Evolutionary conservation across 2,888 invertebrate genomes (phyloP).

Genomic region (Aleiodes alternator): DNA sequence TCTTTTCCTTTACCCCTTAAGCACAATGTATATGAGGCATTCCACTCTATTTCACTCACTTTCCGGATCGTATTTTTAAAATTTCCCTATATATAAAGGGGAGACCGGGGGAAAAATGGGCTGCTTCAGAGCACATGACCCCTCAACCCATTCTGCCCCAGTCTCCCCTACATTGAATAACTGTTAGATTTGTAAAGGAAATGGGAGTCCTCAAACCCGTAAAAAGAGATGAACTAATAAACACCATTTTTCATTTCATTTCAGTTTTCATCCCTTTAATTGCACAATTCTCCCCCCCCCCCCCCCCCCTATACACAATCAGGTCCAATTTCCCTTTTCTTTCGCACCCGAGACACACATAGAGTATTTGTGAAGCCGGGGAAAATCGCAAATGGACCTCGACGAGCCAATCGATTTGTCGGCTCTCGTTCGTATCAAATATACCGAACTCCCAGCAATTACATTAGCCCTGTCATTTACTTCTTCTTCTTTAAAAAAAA

Average conservation of each 20-base stretch:
- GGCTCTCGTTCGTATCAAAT: constrained; percentile 12
- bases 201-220: too few relatives aligned
- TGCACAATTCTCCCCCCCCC: constrained; percentile 29
- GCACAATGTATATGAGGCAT: too few relatives aligned
- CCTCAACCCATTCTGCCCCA: too few relatives aligned
- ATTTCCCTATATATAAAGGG: too few relatives aligned
- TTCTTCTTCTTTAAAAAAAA: constrained; percentile 1
- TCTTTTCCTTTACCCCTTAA: too few relatives aligned
- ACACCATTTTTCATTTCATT: neutral
- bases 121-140: too few relatives aligned
- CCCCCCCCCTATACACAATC: constrained; percentile 15
- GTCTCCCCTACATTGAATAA: too few relatives aligned
- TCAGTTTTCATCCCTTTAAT: neutral
- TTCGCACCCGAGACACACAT: constrained; percentile 21
- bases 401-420: constrained; percentile 29
- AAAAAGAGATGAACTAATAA: too few relatives aligned
- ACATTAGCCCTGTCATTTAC: constrained; percentile 22
- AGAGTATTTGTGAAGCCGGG: neutral
- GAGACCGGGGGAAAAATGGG: too few relatives aligned
- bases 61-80: too few relatives aligned
- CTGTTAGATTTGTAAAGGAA: too few relatives aligned
- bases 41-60: too few relatives aligned
- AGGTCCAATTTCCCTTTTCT: constrained; percentile 26
- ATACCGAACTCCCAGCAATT: constrained; percentile 7
- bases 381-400: constrained; percentile 29